Percentiles rank a stretch among this genome's conserved stretches.
These are phyloP conservation scores for Strix uralensis DNA, from an alignment of 2,113 vertebrate species.

Conservation along the genomic window DNA sequence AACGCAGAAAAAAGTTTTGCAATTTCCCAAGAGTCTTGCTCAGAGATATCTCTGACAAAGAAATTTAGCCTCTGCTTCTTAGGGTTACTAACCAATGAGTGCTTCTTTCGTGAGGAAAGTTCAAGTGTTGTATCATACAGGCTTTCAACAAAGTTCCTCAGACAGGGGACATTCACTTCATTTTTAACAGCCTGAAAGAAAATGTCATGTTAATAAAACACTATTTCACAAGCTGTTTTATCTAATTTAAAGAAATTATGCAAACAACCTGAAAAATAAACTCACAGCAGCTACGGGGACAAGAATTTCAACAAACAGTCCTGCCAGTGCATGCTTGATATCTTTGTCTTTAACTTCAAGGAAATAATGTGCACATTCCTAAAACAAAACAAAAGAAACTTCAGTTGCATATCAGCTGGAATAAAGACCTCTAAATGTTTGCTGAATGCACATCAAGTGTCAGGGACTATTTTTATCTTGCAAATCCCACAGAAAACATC, in stretches of 20 bases:
- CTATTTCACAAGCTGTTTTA: neutral
- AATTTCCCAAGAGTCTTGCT: neutral
- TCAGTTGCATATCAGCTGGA: neutral
- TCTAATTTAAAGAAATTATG: neutral
- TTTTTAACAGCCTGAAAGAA: conserved; percentile 94
- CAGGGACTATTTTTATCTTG: neutral
- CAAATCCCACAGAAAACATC: neutral
- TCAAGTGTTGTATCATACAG: conserved; percentile 96
- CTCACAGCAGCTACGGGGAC: conserved; percentile 97
- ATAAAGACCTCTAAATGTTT: neutral
- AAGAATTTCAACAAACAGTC: conserved; percentile 98
- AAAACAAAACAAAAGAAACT: neutral
- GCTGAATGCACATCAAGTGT: neutral
- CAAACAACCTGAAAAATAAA: conserved; percentile 55
- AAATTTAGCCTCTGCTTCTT: conserved; percentile 33
- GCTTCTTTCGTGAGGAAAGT: conserved; percentile 96
- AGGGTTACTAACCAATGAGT: conserved; percentile 89
- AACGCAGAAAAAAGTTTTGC: neutral
- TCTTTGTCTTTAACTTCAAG: conserved; percentile 99
- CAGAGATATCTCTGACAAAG: conserved; percentile 4
- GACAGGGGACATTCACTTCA: conserved; percentile 98
- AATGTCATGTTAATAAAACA: neutral
- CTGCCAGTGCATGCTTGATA: conserved; percentile 95
- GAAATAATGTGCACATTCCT: conserved; percentile 99
- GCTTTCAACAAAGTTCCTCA: conserved; percentile 97